Evolutionary conservation across 2,797 vertebrate genomes (phyloP).

Genomic region (Lepus oiostolus): DNA sequence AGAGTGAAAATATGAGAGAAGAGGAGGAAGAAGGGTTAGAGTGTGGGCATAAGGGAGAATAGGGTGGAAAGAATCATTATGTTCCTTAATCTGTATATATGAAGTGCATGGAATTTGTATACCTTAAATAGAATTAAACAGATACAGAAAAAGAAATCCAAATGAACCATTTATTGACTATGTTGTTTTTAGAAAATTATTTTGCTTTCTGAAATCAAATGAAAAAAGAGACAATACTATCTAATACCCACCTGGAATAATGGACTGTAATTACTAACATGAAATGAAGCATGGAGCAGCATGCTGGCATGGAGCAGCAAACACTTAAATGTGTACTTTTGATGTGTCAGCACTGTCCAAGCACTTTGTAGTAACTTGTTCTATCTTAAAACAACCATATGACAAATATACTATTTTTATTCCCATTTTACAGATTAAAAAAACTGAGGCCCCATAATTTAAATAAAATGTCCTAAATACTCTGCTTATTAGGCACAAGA

Average conservation of each 20-base stretch:
- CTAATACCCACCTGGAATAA: neutral
- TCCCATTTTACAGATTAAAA: neutral
- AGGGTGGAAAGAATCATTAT: too few relatives aligned
- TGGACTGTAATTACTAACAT: neutral
- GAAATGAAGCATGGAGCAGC: neutral
- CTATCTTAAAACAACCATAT: neutral
- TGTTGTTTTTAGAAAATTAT: conserved; percentile 9
- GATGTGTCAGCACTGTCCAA: neutral
- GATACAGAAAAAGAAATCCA: too few relatives aligned
- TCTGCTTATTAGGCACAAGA: neutral
- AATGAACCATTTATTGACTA: neutral
- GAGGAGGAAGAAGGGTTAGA: too few relatives aligned
- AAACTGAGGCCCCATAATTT: neutral
- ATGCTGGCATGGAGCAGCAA: neutral
- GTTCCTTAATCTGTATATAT: too few relatives aligned
- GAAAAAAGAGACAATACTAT: neutral
- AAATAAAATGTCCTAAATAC: neutral
- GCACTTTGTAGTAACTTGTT: neutral
- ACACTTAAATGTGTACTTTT: neutral
- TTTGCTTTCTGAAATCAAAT: neutral
- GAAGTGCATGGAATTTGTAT: too few relatives aligned
- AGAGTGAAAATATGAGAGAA: too few relatives aligned
- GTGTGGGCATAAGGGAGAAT: too few relatives aligned
- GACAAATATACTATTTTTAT: neutral
- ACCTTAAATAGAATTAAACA: too few relatives aligned